A percentile compares a stretch with the other conserved stretches of the same genome.
Conservation (phyloP, 1,140 invertebrate genomes). For the Choristoneura fumiferana region DNA sequence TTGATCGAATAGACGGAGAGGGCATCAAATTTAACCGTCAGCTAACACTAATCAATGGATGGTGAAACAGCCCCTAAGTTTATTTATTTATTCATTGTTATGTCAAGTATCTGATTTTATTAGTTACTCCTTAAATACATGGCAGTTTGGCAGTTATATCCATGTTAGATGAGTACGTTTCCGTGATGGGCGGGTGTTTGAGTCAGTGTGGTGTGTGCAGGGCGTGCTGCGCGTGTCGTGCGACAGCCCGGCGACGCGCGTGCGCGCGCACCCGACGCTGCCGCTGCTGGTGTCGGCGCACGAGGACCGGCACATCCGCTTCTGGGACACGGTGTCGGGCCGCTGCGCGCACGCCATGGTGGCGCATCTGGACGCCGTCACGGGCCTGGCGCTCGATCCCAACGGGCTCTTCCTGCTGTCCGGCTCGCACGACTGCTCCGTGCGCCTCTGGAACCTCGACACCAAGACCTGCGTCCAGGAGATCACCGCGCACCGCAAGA, state of each 20-base stretch:
- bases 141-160: no score
- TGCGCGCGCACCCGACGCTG: constrained; percentile 97
- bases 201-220: constrained; percentile 83
- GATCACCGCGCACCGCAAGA: constrained; percentile 99
- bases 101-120: no score
- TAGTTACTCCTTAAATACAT: no score
- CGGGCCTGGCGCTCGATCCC: constrained; percentile 98
- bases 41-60: no score
- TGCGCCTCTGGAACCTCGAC: constrained; percentile 99
- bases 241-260: constrained; percentile 87
- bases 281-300: constrained; percentile 97
- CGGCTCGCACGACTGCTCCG: constrained; percentile 98
- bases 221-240: constrained; percentile 80
- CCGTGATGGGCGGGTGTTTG: background rate
- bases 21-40: no score
- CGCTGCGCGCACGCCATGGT: constrained; percentile 98
- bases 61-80: no score
- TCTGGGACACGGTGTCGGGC: constrained; percentile 98
- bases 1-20: no score
- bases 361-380: constrained; percentile 98
- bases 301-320: constrained; percentile 98
- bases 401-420: constrained; percentile 98
- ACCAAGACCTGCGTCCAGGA: constrained; percentile 99
- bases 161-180: no score
- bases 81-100: no score